These are phyloP conservation scores for Lamproptera curius DNA, from an alignment of 2,888 invertebrate species.

Conservation along the genomic window DNA sequence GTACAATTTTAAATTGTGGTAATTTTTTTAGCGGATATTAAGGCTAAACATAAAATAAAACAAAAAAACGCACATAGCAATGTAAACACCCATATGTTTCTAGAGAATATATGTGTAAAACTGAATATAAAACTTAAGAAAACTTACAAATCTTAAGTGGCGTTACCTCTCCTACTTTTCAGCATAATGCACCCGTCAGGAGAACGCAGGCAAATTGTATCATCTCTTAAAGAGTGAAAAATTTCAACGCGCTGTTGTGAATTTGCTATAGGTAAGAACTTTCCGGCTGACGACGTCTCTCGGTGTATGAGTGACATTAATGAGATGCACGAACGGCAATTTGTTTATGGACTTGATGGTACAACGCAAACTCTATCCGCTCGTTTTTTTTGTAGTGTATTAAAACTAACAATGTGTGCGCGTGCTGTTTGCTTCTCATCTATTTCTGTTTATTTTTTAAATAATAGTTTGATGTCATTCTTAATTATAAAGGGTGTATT, in stretches of 20 bases:
- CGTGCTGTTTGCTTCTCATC: not conserved
- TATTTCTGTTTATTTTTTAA: too few species aligned
- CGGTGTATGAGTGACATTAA: conserved; percentile 34
- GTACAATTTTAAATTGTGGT: too few species aligned
- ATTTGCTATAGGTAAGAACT: conserved; percentile 26
- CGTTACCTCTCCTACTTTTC: not conserved
- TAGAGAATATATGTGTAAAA: too few species aligned
- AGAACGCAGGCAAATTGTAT: conserved; percentile 5
- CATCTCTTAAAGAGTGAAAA: conserved; percentile 20
- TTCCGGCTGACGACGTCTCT: conserved; percentile 24
- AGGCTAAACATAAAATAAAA: too few species aligned
- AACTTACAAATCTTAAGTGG: too few species aligned
- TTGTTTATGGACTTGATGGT: conserved; percentile 46
- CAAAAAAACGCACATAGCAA: too few species aligned
- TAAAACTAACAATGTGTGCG: conserved; percentile 1
- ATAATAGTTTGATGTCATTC: too few species aligned
- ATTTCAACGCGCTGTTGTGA: conserved; percentile 24
- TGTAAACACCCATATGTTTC: too few species aligned
- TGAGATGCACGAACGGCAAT: conserved; percentile 53
- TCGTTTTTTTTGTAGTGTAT: conserved; percentile 5
- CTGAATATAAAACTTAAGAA: too few species aligned
- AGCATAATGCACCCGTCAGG: not conserved
- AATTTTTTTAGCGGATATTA: too few species aligned
- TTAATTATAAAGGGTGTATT: too few species aligned
- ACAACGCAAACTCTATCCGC: conserved; percentile 20